These are phyloP conservation scores for Hemicrepidius hirtus DNA, from an alignment of 2,888 invertebrate genomes.

Conservation along the genomic window DNA sequence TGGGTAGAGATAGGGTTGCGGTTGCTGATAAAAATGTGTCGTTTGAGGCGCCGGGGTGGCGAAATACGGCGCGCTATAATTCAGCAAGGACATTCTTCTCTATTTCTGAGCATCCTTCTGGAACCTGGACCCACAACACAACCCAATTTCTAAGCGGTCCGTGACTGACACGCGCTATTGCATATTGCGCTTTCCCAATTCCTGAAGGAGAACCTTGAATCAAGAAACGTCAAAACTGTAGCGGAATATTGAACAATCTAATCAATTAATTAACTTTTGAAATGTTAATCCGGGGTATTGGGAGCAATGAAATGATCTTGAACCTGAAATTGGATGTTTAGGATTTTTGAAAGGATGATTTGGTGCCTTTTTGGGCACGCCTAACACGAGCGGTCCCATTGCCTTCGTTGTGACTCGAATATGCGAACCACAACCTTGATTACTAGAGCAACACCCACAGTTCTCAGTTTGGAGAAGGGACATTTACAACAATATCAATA, in stretches of 20 bases:
- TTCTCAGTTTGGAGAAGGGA: slow-evolving; percentile 40
- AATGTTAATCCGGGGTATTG: background rate
- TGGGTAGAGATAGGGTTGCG: slow-evolving; percentile 67
- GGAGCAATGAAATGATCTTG: background rate
- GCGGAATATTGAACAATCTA: background rate
- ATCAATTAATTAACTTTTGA: background rate
- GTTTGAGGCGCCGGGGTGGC: slow-evolving; percentile 65
- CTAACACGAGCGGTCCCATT: slow-evolving; percentile 33
- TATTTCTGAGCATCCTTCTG: slow-evolving; percentile 35
- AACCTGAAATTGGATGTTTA: background rate
- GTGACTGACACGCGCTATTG: slow-evolving; percentile 27
- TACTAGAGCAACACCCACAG: slow-evolving; percentile 46
- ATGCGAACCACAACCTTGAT: slow-evolving; percentile 42
- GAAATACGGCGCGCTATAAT: slow-evolving; percentile 67
- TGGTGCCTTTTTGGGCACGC: slow-evolving; percentile 18
- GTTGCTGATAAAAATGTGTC: slow-evolving; percentile 60
- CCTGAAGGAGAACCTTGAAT: slow-evolving; percentile 39
- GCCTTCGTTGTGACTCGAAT: slow-evolving; percentile 39
- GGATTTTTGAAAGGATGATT: background rate
- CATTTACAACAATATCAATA: slow-evolving; percentile 39
- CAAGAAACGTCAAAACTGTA: slow-evolving; percentile 32
- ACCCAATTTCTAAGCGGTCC: slow-evolving; percentile 1
- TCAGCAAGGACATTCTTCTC: slow-evolving; percentile 66
- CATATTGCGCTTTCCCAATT: slow-evolving; percentile 32
- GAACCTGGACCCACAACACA: slow-evolving; percentile 13